Evolutionary conservation across 2,797 vertebrate species (phyloP).

Genomic region (Choloepus didactylus): DNA sequence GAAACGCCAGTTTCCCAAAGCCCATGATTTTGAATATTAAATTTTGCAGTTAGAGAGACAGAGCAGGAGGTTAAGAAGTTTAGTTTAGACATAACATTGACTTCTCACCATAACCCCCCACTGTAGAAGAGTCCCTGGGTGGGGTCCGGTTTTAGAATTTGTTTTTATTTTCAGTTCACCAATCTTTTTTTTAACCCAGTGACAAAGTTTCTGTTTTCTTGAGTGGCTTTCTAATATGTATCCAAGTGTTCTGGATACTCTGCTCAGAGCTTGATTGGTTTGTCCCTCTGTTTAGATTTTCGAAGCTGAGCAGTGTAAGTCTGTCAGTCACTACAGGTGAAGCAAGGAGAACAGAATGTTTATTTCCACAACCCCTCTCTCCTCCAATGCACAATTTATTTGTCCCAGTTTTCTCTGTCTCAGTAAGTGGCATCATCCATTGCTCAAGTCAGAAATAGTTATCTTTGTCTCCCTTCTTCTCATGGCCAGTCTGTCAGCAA

Average conservation of each 20-base stretch:
- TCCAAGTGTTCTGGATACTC: not conserved
- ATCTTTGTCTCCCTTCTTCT: not conserved
- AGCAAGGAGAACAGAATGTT: conserved; percentile 17
- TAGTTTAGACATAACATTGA: not conserved
- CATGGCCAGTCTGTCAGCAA: not conserved
- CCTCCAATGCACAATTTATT: not conserved
- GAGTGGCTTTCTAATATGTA: not conserved
- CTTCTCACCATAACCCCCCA: not conserved
- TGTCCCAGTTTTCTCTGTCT: conserved; percentile 38
- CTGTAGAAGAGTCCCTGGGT: not conserved
- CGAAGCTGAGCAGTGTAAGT: not conserved
- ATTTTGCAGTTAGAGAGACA: not conserved
- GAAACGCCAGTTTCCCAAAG: not conserved
- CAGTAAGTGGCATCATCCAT: conserved; percentile 3
- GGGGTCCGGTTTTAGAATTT: not conserved
- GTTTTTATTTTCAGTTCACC: conserved; percentile 44
- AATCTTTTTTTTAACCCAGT: not conserved
- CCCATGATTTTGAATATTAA: not conserved
- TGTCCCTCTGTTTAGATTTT: conserved; percentile 49
- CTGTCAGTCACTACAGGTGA: not conserved
- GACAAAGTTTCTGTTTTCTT: conserved; percentile 7
- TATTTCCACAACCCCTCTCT: not conserved
- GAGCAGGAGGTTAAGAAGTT: not conserved
- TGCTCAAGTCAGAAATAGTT: conserved; percentile 46
- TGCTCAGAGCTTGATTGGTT: not conserved